Percentiles rank a stretch among this genome's conserved stretches.
phyloP scores from a whole-genome alignment of 2,113 vertebrate genomes.

The Erpornis zantholeuca region DNA sequence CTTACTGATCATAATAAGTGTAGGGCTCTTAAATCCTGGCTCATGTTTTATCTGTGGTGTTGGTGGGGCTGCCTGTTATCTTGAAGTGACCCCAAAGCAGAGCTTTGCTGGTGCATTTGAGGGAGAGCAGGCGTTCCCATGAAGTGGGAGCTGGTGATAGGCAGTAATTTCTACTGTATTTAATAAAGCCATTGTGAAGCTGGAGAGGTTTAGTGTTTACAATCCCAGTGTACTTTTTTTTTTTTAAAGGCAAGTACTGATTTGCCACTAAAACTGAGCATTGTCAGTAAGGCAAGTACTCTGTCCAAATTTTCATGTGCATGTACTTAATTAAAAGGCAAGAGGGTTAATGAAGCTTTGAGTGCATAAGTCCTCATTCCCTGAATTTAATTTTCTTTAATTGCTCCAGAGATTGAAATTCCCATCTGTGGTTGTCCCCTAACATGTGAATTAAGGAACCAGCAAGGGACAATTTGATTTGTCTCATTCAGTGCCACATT shows the following conservation, averaged over 20 bases:
- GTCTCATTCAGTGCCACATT: background rate
- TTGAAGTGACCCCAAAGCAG: background rate
- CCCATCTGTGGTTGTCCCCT: slow-evolving; percentile 37
- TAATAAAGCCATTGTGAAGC: background rate
- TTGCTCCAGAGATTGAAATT: slow-evolving; percentile 63
- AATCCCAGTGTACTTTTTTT: background rate
- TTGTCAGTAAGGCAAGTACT: background rate
- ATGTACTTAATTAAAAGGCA: slow-evolving; percentile 67
- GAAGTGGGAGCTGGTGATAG: background rate
- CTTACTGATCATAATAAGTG: background rate
- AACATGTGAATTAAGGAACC: slow-evolving; percentile 32
- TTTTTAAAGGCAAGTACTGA: background rate
- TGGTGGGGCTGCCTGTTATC: background rate
- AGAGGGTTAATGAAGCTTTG: slow-evolving; percentile 71
- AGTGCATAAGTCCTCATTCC: slow-evolving; percentile 61
- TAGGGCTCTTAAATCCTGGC: background rate
- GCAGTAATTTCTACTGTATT: slow-evolving; percentile 1
- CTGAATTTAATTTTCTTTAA: slow-evolving; percentile 71
- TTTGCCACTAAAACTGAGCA: background rate
- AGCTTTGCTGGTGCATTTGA: background rate
- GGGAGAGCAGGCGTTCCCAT: background rate
- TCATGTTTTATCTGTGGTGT: background rate
- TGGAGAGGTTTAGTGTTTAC: background rate
- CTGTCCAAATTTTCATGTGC: slow-evolving; percentile 26
- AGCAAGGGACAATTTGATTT: background rate